A percentile compares a stretch with the other conserved stretches of the same genome.
These are phyloP conservation scores for Zosterops hypoxanthus DNA, from an alignment of 2,113 vertebrate genomes.

Conservation along the genomic window DNA sequence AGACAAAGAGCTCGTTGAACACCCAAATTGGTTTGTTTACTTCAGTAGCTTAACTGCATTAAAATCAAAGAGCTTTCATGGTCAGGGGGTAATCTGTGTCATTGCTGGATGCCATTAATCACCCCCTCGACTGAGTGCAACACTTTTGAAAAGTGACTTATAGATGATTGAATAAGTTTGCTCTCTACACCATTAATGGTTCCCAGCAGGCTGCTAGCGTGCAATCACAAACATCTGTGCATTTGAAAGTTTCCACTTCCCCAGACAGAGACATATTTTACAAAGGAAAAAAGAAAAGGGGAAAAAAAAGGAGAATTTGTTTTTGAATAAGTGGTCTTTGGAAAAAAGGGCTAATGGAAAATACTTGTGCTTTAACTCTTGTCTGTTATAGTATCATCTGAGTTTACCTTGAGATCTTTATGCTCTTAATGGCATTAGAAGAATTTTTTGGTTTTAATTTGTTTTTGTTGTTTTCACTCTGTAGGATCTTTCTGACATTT, in stretches of 20 bases:
- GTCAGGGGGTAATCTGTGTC: constrained; percentile 10
- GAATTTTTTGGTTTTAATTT: background rate
- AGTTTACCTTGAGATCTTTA: background rate
- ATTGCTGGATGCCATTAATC: constrained; percentile 32
- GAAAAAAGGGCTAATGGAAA: background rate
- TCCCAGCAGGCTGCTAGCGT: background rate
- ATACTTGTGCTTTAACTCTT: background rate
- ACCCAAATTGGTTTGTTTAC: constrained; percentile 39
- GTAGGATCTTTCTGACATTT: background rate
- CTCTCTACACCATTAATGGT: background rate
- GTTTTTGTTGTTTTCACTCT: background rate
- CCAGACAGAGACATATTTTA: background rate
- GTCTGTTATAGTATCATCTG: background rate
- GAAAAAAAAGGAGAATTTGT: background rate
- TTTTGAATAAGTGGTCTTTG: background rate
- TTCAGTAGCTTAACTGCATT: constrained; percentile 30
- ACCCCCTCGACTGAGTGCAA: background rate
- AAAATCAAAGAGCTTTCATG: constrained; percentile 18
- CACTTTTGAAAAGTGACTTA: constrained; percentile 3
- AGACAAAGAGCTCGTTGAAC: background rate
- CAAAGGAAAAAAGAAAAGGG: background rate
- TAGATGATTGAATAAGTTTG: background rate
- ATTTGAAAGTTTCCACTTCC: background rate
- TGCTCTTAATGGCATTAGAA: background rate
- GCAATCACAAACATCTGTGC: constrained; percentile 14